Percentiles rank a stretch among this genome's conserved stretches.
Evolutionary conservation across 2,113 vertebrate genomes (phyloP).

Genomic region (Ptychochromis oligacanthus): DNA sequence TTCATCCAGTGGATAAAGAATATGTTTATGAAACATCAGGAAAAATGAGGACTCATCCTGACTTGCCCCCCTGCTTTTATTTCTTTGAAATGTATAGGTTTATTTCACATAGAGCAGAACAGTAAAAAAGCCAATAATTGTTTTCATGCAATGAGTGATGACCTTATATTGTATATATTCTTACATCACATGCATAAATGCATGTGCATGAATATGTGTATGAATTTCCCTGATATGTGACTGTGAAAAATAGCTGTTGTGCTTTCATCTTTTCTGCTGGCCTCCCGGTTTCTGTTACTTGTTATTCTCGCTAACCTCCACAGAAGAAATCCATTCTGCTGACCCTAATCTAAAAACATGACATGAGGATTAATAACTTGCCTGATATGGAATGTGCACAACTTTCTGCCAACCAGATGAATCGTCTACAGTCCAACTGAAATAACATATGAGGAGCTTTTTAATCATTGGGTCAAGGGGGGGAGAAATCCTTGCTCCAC

Average conservation of each 20-base stretch:
- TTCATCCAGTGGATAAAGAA: neutral
- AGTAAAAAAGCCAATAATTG: slow-evolving; percentile 46
- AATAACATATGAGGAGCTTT: slow-evolving; percentile 66
- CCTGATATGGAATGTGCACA: slow-evolving; percentile 72
- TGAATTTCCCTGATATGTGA: slow-evolving; percentile 40
- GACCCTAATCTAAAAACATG: slow-evolving; percentile 69
- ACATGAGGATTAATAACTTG: slow-evolving; percentile 73
- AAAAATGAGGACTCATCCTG: neutral
- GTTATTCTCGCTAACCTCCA: slow-evolving; percentile 38
- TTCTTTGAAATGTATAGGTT: slow-evolving; percentile 10
- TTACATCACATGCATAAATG: slow-evolving; percentile 55
- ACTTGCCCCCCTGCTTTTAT: neutral
- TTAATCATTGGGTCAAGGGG: slow-evolving; percentile 68
- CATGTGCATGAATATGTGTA: slow-evolving; percentile 44
- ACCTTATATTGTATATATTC: slow-evolving; percentile 51
- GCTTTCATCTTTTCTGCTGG: slow-evolving; percentile 40
- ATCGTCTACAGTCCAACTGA: slow-evolving; percentile 64
- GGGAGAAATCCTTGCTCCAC: neutral
- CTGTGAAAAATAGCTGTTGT: slow-evolving; percentile 44
- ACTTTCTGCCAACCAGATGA: slow-evolving; percentile 70
- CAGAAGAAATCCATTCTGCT: slow-evolving; percentile 49
- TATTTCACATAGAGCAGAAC: neutral
- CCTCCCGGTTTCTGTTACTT: slow-evolving; percentile 12
- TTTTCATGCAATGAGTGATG: slow-evolving; percentile 54
- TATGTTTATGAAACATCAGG: neutral